Base-by-base conservation (phyloP, 2,113 vertebrate species). In the Hyla sarda region DNA sequence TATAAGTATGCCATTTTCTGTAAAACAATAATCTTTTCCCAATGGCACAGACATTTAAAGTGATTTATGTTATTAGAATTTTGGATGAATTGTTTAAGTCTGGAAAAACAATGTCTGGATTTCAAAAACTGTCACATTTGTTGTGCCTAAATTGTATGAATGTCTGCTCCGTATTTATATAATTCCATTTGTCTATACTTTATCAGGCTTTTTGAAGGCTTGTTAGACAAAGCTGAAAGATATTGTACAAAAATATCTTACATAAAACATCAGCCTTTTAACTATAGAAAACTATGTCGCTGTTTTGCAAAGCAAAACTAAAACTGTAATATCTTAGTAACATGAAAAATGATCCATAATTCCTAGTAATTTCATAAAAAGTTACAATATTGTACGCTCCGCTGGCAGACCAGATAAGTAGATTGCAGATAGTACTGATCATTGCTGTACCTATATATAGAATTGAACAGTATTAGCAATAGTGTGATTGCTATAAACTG, bases 81-180 rank as follows among this genome's bases (percentile, higher is more conserved):
- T 34, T 69, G 65, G 65, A 34, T 34, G 30, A 69, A 34, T 69
- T 69, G 3, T 69, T 69, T 69, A 34, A 34, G 65, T 69, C 65
- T 69, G 65, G 14, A 69, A 69, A 67, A 69, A 34, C 65, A 69
- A 69, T 34, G 65, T 69, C 65, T 69, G 65, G 65, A 34, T 69
- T 69, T 69, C 65, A 69, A 69, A 69, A 69, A 34, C 65, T 32
- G 65, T 69, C 65, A 69, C 65, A 69, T 69, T 60, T 69, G 65
- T 69, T 69, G 28, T 32, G 2, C 30, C 34, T 34, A 19, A 69
- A 34, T 69, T 34, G 30, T 69, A 34, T 30, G 12, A 5, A 13
- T 32, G 65, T 17, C 65, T 69, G 65, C 5, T 69, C 3, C 16
- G 16, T 9, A 34, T 69, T 34, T 69, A 16, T 34, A 4, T 34